Conservation (phyloP, 2,888 invertebrate genomes). For the Zaprionus bogoriensis region DNA sequence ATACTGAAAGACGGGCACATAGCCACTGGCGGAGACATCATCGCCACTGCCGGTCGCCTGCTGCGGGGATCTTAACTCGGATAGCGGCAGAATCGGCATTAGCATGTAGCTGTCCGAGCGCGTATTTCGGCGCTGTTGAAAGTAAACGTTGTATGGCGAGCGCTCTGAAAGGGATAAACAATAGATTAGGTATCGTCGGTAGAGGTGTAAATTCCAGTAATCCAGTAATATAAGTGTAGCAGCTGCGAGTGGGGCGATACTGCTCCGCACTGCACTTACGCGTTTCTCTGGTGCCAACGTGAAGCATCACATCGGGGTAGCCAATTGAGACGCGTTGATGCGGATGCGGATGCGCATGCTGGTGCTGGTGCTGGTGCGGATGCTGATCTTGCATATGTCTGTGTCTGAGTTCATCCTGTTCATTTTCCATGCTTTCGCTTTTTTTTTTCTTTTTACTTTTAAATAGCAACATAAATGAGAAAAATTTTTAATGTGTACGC, state of each 20-base stretch:
- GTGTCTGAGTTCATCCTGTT: conserved; percentile 79
- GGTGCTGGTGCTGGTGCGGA: conserved; percentile 11
- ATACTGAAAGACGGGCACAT: conserved; percentile 37
- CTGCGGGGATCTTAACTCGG: conserved; percentile 23
- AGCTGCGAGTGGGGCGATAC: no score
- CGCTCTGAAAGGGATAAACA: conserved; percentile 19
- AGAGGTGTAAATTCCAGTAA: no score
- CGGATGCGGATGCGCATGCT: conserved; percentile 5
- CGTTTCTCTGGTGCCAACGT: conserved; percentile 37
- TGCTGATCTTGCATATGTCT: conserved; percentile 58
- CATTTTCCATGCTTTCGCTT: conserved; percentile 77
- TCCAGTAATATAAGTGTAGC: no score
- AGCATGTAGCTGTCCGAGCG: conserved; percentile 52
- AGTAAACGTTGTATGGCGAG: conserved; percentile 46
- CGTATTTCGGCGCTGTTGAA: conserved; percentile 35
- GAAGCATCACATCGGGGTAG: conserved; percentile 38
- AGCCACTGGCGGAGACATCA: conserved; percentile 9
- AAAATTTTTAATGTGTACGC: conserved; percentile 46
- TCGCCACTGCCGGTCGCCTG: conserved; percentile 6
- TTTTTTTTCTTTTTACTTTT: conserved; percentile 54
- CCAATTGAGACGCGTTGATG: conserved; percentile 44
- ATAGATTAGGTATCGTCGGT: neutral
- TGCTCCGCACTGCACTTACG: conserved; percentile 40
- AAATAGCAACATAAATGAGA: conserved; percentile 52
- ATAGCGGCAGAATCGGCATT: conserved; percentile 39